Percentiles rank a stretch among this genome's conserved stretches.
phyloP scores from a whole-genome alignment of 2,113 vertebrate genomes.

The Rhizomys pruinosus region DNA sequence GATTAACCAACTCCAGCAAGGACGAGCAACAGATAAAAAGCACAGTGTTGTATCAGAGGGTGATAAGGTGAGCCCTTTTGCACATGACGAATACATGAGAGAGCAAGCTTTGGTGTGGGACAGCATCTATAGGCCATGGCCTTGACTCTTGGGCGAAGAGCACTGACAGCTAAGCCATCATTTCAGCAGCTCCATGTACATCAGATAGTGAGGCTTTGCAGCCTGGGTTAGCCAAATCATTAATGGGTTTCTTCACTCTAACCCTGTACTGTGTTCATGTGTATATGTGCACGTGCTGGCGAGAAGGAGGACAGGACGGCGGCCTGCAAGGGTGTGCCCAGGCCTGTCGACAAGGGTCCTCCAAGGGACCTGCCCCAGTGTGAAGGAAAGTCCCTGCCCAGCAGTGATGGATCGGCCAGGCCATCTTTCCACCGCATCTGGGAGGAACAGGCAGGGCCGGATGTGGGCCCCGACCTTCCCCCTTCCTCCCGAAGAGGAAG shows the following conservation, averaged over 20 bases:
- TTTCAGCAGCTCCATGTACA: neutral
- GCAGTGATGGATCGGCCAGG: slow-evolving; percentile 60
- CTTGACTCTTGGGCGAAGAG: slow-evolving; percentile 13
- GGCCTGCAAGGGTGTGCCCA: slow-evolving; percentile 29
- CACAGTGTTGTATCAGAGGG: neutral
- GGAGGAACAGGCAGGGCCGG: slow-evolving; percentile 81
- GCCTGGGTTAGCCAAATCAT: neutral
- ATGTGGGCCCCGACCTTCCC: slow-evolving; percentile 79
- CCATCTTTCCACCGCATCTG: slow-evolving; percentile 80
- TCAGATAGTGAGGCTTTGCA: neutral
- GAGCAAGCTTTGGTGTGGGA: neutral
- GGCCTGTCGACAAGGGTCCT: slow-evolving; percentile 56
- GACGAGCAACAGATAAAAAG: neutral
- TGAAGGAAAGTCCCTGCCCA: slow-evolving; percentile 78
- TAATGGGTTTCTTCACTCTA: neutral
- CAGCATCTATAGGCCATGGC: neutral
- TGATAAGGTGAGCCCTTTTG: neutral
- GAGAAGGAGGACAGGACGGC: neutral
- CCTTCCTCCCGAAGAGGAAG: slow-evolving; percentile 82
- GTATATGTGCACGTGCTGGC: neutral
- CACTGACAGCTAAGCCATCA: neutral
- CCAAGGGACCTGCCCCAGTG: slow-evolving; percentile 43
- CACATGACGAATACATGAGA: neutral
- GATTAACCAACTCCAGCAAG: neutral
- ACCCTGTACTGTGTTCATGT: neutral